Percentiles rank a stretch among this genome's conserved stretches.
phyloP scores from a whole-genome alignment of 2,113 vertebrate genomes.

The Stomatorhinus ivindoensis region DNA sequence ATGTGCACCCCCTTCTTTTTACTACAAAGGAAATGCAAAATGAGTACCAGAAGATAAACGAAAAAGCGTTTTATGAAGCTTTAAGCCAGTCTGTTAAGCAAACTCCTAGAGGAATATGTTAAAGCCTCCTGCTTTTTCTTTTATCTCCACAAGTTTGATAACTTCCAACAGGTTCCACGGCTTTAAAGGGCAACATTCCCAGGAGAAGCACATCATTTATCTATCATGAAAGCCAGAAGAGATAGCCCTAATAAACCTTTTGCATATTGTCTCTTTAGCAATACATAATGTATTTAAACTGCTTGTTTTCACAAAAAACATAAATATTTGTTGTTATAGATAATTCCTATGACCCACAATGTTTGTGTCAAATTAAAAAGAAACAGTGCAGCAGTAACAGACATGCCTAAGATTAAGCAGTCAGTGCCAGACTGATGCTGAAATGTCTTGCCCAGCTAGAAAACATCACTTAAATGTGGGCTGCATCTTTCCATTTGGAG shows the following conservation, averaged over 20 bases:
- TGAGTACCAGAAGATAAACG: conserved; percentile 32
- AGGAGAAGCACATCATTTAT: conserved; percentile 33
- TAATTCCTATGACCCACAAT: conserved; percentile 36
- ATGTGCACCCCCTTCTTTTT: conserved; percentile 8
- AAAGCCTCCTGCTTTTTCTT: conserved; percentile 31
- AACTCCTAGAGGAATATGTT: conserved; percentile 32
- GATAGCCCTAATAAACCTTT: conserved; percentile 37
- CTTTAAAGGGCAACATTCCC: conserved; percentile 33
- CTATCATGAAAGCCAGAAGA: conserved; percentile 31
- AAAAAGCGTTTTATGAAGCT: conserved; percentile 33
- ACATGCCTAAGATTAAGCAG: conserved; percentile 19
- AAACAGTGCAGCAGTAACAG: conserved; percentile 16
- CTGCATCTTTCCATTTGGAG: not conserved
- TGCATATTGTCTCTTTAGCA: conserved; percentile 30
- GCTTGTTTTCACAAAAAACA: conserved; percentile 28
- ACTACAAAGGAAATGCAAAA: conserved; percentile 33
- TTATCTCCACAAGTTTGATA: conserved; percentile 40
- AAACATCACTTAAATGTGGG: conserved; percentile 9
- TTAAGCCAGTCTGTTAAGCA: conserved; percentile 19
- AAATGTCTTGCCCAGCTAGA: conserved; percentile 22
- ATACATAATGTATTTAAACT: conserved; percentile 32
- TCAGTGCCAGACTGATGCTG: conserved; percentile 5
- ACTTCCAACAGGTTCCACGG: conserved; percentile 29
- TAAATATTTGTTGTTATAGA: conserved; percentile 29
- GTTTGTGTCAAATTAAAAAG: conserved; percentile 26